phyloP scores from a whole-genome alignment of 1,140 invertebrate genomes.

The Aradophagus sp. region DNA sequence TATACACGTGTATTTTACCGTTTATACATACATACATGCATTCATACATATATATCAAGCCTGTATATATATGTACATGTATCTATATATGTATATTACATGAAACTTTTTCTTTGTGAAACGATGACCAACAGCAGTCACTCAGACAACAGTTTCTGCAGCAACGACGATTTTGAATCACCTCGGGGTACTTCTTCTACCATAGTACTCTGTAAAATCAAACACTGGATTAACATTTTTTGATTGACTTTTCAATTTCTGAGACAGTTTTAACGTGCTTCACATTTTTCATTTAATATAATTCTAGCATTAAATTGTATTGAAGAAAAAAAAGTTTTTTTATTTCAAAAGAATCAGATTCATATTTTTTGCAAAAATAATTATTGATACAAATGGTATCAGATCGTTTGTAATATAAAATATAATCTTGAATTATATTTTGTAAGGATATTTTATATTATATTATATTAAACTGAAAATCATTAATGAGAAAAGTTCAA shows the following conservation, averaged over 20 bases:
- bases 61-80: conserved; percentile 44
- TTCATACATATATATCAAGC: conserved; percentile 51
- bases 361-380: too few relatives aligned
- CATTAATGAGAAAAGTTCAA: too few relatives aligned
- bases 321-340: too few relatives aligned
- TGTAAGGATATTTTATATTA: too few relatives aligned
- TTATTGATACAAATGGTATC: too few relatives aligned
- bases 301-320: too few relatives aligned
- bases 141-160: conserved; percentile 86
- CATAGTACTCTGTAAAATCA: conserved; percentile 81
- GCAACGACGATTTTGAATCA: conserved; percentile 83
- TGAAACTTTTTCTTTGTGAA: conserved; percentile 65
- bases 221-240: conserved; percentile 21
- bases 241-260: too few relatives aligned
- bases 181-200: conserved; percentile 80
- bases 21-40: conserved; percentile 51
- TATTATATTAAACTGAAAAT: too few relatives aligned
- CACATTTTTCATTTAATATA: not conserved
- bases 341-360: too few relatives aligned
- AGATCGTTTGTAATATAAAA: too few relatives aligned
- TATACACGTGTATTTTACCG: conserved; percentile 50
- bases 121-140: conserved; percentile 74
- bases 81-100: conserved; percentile 71
- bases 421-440: too few relatives aligned
- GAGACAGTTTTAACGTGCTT: not conserved